Conservation (phyloP, 2,113 vertebrate species). For the Cynocephalus volans region DNA sequence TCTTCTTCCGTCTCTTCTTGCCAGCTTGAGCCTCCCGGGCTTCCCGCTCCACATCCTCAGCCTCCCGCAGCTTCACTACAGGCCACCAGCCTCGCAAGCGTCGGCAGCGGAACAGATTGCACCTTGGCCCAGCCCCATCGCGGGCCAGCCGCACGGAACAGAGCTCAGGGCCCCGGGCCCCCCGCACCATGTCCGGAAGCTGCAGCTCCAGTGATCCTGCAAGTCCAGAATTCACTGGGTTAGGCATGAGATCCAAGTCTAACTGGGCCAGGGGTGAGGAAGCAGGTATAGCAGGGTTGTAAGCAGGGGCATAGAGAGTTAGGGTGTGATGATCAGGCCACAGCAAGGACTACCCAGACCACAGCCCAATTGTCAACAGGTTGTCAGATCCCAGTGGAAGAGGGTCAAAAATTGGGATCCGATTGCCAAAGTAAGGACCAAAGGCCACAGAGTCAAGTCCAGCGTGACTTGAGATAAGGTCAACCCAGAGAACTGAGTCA, state of each 20-base stretch:
- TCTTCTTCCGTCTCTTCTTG: slow-evolving; percentile 86
- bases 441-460: background rate
- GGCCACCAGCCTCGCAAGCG: slow-evolving; percentile 97
- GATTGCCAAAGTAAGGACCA: background rate
- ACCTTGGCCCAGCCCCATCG: slow-evolving; percentile 91
- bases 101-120: slow-evolving; percentile 95
- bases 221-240: background rate
- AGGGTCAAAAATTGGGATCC: background rate
- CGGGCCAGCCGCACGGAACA: slow-evolving; percentile 94
- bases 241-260: background rate
- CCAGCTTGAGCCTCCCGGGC: slow-evolving; percentile 88
- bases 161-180: slow-evolving; percentile 90
- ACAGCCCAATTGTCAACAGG: background rate
- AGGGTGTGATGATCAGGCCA: background rate
- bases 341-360: background rate
- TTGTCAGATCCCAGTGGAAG: background rate
- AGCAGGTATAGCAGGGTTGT: background rate
- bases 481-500: background rate
- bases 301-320: background rate
- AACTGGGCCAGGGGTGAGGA: no score
- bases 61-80: slow-evolving; percentile 92
- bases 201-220: slow-evolving; percentile 90
- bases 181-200: slow-evolving; percentile 94
- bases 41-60: slow-evolving; percentile 92
- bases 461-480: background rate